These are phyloP conservation scores for Dromiciops gliroides DNA, from an alignment of 2,113 vertebrate genomes.

Conservation along the genomic window DNA sequence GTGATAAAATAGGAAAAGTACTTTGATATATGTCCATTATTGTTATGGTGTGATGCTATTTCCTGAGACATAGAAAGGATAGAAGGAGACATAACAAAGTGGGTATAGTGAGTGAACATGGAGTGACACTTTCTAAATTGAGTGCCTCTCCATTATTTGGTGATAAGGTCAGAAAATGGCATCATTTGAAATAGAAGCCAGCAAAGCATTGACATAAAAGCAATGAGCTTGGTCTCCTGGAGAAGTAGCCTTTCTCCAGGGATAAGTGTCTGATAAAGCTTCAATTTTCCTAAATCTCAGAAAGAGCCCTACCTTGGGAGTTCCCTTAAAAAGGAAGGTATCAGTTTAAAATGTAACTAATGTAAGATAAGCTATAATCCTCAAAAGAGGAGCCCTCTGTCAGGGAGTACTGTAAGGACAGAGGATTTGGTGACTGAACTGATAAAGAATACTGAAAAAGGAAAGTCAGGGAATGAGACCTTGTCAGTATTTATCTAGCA, in stretches of 20 bases:
- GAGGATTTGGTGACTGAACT: background rate
- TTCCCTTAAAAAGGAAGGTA: background rate
- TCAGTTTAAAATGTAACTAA: background rate
- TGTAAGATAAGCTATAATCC: background rate
- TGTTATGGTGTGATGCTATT: background rate
- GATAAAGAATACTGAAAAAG: background rate
- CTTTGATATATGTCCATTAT: background rate
- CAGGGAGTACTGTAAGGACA: background rate
- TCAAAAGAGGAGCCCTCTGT: background rate
- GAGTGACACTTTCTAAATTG: background rate
- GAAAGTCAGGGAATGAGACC: background rate
- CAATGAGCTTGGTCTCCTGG: background rate
- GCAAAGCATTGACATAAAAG: background rate
- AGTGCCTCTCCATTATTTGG: background rate
- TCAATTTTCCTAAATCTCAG: background rate
- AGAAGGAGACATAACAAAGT: background rate
- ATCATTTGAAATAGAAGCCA: background rate
- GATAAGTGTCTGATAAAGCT: background rate
- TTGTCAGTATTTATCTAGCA: background rate
- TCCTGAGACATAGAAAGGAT: background rate
- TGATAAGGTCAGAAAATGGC: background rate
- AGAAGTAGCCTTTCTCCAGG: background rate
- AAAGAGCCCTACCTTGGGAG: background rate
- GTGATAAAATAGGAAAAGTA: background rate
- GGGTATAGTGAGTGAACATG: background rate